Base-by-base conservation (phyloP, 64 coral and sea anemone species). In the Cladopsammia gracilis region DNA sequence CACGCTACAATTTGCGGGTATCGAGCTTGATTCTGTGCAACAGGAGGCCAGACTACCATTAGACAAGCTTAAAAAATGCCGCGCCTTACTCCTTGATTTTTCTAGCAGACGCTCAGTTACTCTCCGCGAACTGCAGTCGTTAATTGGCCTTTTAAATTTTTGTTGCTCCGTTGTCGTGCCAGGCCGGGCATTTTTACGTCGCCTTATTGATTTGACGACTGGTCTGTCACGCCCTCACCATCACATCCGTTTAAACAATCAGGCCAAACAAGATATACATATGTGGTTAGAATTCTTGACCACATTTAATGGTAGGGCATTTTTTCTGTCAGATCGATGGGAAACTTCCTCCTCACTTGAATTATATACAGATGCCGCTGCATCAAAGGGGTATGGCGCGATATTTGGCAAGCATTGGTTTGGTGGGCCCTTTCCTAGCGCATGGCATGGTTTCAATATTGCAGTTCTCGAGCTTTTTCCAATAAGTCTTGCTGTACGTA, bases 341-440 rank as follows among this genome's bases (percentile, higher is more conserved):
- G 53, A 62, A 7, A 18, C 1, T 0, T 64, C 53, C 11, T 4
- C 57, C 9, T 12, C 56, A 12, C 57, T 85, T 18, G 20, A 67
- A 67, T 20, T 85, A 34, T 85, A 13, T 34, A 85, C 81, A 5
- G 58, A 85, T 60, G 62, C 81, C 5, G 58, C 58, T 15, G n/a
- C 4, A 11, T 64, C 81, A 64, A 69, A 86, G 15, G 62, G 83
- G 6, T 86, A 69, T 70, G 83, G 83, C 22, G 83, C 62, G 34
- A 18, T 86, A 14, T 61, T 86, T 69, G 83, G 83, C 7, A 45
- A 2, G 3, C 83, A 47, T 51, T 86, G 83, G 83, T 86, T 86
- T 86, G 34, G 16, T 64, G 83, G 34, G 16, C 16, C 73, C 6
- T 76, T 24, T 4, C 34, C 34, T 47, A 6, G 16, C 8, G 7